A percentile compares a stretch with the other conserved stretches of the same genome.
phyloP scores from a whole-genome alignment of 2,888 invertebrate genomes.

The Unio delphinus region DNA sequence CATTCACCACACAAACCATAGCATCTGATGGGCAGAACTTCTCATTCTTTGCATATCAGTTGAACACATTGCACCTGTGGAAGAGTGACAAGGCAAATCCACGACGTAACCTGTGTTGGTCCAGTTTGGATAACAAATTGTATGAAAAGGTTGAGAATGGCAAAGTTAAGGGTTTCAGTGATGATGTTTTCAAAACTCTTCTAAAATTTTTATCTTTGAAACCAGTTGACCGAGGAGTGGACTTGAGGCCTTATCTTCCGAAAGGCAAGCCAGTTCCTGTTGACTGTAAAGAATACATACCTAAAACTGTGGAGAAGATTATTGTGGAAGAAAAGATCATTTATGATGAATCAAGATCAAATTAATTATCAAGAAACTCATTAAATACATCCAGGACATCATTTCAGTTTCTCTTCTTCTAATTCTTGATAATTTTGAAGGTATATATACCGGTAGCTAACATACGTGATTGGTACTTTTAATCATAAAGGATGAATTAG shows the following conservation, averaged over 20 bases:
- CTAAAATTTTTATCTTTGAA: conserved; percentile 79
- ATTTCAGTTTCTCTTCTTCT: too few relatives aligned
- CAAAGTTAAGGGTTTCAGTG: conserved; percentile 80
- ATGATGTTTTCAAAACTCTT: conserved; percentile 82
- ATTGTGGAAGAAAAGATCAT: conserved; percentile 18
- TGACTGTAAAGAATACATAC: conserved; percentile 8
- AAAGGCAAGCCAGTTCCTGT: conserved; percentile 4
- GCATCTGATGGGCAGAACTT: conserved; percentile 90
- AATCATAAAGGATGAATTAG: too few relatives aligned
- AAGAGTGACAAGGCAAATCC: conserved; percentile 76
- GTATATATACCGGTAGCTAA: too few relatives aligned
- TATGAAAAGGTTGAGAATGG: conserved; percentile 80
- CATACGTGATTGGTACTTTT: too few relatives aligned
- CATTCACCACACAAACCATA: conserved; percentile 88
- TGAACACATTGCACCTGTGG: conserved; percentile 85
- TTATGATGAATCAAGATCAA: conserved; percentile 13
- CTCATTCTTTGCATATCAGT: conserved; percentile 88
- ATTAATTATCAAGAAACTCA: too few relatives aligned
- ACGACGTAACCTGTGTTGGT: conserved; percentile 86
- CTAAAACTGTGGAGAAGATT: conserved; percentile 12
- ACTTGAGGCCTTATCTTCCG: conserved; percentile 84
- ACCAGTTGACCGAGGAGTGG: conserved; percentile 72
- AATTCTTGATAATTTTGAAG: too few relatives aligned
- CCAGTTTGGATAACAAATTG: conserved; percentile 80
- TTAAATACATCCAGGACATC: too few relatives aligned